A percentile compares a stretch with the other conserved stretches of the same genome.
These are phyloP conservation scores for Ficedula albicollis DNA, from an alignment of 2,797 vertebrate species.

Conservation along the genomic window DNA sequence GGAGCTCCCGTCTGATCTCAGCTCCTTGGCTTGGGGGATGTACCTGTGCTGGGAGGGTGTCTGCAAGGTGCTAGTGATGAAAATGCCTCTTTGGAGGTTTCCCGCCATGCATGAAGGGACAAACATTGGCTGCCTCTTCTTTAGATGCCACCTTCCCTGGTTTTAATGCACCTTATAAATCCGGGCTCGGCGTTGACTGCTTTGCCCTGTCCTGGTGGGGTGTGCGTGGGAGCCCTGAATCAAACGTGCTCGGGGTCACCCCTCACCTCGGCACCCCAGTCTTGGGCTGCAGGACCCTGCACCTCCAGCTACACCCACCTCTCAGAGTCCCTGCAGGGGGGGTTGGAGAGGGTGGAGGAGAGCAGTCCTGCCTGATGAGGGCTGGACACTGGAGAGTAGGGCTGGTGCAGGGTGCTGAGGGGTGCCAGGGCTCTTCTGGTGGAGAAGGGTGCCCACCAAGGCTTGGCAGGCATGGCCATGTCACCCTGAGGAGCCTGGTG, in stretches of 20 bases:
- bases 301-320: background rate
- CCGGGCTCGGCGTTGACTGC: accelerated
- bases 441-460: background rate
- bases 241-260: background rate
- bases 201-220: background rate
- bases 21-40: background rate
- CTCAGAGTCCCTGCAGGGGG: background rate
- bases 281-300: background rate
- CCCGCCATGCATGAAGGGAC: background rate
- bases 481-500: background rate
- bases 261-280: accelerated
- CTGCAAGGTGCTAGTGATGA: background rate
- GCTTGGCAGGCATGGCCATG: accelerated
- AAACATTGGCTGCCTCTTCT: background rate
- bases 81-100: background rate
- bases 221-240: background rate
- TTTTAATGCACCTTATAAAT: background rate
- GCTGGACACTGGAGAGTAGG: background rate
- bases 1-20: background rate
- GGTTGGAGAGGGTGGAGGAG: background rate
- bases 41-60: background rate
- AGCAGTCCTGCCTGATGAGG: accelerated
- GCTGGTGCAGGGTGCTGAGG: background rate
- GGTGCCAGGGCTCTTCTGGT: background rate
- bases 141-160: background rate